Percentiles rank a stretch among this genome's conserved stretches.
Evolutionary conservation across 53 echinoderm and acorn worm genomes (phyloP).

Genomic region (Mesocentrotus franciscanus): DNA sequence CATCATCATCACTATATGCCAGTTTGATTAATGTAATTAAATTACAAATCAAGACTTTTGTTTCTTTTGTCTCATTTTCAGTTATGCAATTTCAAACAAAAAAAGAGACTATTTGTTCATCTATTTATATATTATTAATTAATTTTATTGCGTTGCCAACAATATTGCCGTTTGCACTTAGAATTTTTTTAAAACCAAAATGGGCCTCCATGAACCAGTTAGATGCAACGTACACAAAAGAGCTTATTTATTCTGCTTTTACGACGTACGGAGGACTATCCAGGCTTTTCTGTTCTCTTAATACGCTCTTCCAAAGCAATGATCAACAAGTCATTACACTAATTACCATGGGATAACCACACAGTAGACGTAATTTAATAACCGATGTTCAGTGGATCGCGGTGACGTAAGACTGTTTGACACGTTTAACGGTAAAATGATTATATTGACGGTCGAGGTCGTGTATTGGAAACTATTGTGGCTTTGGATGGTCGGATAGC

Average conservation of each 20-base stretch:
- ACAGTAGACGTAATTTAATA: background rate
- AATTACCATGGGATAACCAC: background rate
- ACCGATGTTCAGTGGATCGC: background rate
- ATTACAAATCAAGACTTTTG: background rate
- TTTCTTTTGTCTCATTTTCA: too few relatives aligned
- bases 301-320: background rate
- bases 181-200: too few relatives aligned
- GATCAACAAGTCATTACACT: background rate
- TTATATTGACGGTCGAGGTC: too few relatives aligned
- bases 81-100: too few relatives aligned
- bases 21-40: background rate
- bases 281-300: background rate
- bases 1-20: background rate
- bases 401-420: background rate
- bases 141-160: too few relatives aligned
- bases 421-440: too few relatives aligned
- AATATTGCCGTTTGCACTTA: too few relatives aligned
- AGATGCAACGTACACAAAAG: background rate
- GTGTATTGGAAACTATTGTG: too few relatives aligned
- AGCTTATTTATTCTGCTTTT: background rate
- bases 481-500: too few relatives aligned
- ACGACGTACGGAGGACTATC: background rate
- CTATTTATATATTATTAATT: too few relatives aligned
- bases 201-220: background rate
- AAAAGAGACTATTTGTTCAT: too few relatives aligned